Base-by-base conservation (phyloP, 2,113 vertebrate genomes). In the Albula goreensis region DNA sequence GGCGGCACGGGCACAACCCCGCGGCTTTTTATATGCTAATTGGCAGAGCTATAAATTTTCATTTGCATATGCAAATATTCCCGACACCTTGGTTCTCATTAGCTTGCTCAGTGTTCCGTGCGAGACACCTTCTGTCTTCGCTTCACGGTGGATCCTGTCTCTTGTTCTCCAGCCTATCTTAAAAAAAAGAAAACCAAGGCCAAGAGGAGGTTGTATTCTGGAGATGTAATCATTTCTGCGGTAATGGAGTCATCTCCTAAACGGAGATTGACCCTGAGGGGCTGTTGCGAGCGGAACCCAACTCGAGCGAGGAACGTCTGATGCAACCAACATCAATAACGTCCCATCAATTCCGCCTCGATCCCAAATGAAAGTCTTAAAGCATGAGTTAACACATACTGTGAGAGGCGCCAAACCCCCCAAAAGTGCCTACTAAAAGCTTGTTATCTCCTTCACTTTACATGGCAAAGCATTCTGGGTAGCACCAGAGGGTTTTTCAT, bases 81-180 rank as follows among this genome's bases (percentile, higher is more conserved):
- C 41, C 50, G 78, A 48, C 41, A 48, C 49, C 78, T 80, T 48
- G 78, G 12, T 50, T 49, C 78, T 50, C 78, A 80, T 80, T 80
- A 80, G 78, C 78, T 48, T 80, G 78, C 41, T 48, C 41, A 80
- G 78, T 80, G 41, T 80, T 80, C 78, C 49, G 48, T 49, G 41
- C 41, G 13, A 80, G 78, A 49, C 31, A 80, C 48, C 41, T 80
- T 80, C 78, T 80, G 78, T 50, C 49, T 48, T 50, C 50, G 78
- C 49, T 48, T 50, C 50, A 48, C 78, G 13, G 13, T 19, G 6
- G 11, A 50, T 25, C 56, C 41, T 12, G 78, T 12, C 41, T 80
- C 31, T 80, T 80, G 41, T 50, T 80, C 63, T 22, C 63, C 53
- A 9, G 53, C 53, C 63, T 70, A n/a, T n/a, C 63, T 63, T 63